Base-by-base conservation (phyloP, 2,888 invertebrate genomes). In the Torymus aiolomorphi region DNA sequence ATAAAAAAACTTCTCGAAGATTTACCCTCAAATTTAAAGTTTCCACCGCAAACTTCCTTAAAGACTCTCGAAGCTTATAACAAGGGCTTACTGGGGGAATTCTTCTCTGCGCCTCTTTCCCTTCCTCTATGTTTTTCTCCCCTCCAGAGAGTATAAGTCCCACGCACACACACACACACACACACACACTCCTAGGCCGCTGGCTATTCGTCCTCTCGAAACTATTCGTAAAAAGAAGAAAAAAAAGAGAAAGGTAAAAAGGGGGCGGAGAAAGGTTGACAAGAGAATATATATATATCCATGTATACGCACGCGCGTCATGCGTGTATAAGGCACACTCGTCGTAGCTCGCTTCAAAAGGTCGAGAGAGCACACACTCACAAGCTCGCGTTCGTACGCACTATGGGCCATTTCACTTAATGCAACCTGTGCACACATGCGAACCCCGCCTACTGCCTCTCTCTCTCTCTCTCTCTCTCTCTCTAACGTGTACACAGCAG, bases 1-100 rank as follows among this genome's bases (percentile, higher is more conserved):
- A 76, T 76, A 70, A 80, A 71, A 78, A 71, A 80, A 72, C 61
- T 80, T 75, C 49, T 11, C 56, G 51, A 67, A 80, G 76, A 76
- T 76, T 72, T 75, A 63, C 70, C 20, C 61, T 59, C 61, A 76
- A 80, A 61, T 80, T 72, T 63, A 72, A 80, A 80, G 76, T 76
- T 80, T 62, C 56, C 42, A 5, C 42, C 42, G 14, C 24, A 52
- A 76, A 62, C 13, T 67, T 76, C 20, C 56, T 65, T 80, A 67
- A 74, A 76, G 72, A 71, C 61, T 71, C 61, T 71, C 65, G 14
- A 71, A 69, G 75, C 63, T 75, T 61, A 80, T 80, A 76, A 76
- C 56, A 70, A 79, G 59, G 52, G 65, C 63, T 79, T 79, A 70
- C 65, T 54, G 75, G 42, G 8, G 42, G 42, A 74, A 79, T 54